Evolutionary conservation across 2,113 vertebrate species (phyloP).

Genomic region (Salvelinus sp.): DNA sequence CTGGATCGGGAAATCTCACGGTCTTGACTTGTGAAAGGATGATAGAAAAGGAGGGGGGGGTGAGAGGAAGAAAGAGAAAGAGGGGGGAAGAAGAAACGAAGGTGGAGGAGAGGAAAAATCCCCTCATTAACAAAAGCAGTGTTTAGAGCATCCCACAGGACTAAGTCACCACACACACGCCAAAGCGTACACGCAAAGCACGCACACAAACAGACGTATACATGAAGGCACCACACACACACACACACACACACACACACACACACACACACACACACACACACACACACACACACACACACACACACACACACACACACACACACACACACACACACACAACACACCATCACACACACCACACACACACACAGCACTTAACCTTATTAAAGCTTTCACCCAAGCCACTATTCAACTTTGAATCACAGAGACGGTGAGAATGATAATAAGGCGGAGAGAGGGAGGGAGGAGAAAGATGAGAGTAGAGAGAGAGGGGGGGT

Average conservation of each 20-base stretch:
- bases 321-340: too few species aligned
- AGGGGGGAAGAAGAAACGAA: slow-evolving; percentile 27
- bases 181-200: slow-evolving; percentile 9
- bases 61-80: slow-evolving; percentile 6
- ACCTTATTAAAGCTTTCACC: slow-evolving; percentile 71
- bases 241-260: slow-evolving; percentile 17
- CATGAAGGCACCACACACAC: slow-evolving; percentile 14
- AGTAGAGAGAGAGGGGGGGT: background rate
- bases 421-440: slow-evolving; percentile 34
- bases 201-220: background rate
- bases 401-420: slow-evolving; percentile 42
- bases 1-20: slow-evolving; percentile 69
- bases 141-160: slow-evolving; percentile 33
- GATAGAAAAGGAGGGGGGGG: slow-evolving; percentile 33
- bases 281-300: background rate
- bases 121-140: slow-evolving; percentile 38
- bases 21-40: slow-evolving; percentile 65
- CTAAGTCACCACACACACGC: slow-evolving; percentile 34
- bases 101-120: slow-evolving; percentile 17
- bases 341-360: too few species aligned
- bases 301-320: background rate
- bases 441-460: background rate
- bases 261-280: too few species aligned
- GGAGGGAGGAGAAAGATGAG: background rate
- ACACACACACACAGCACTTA: slow-evolving; percentile 55